Evolutionary conservation across 2,113 vertebrate species (phyloP).

Genomic region (Rhinogobius similis): DNA sequence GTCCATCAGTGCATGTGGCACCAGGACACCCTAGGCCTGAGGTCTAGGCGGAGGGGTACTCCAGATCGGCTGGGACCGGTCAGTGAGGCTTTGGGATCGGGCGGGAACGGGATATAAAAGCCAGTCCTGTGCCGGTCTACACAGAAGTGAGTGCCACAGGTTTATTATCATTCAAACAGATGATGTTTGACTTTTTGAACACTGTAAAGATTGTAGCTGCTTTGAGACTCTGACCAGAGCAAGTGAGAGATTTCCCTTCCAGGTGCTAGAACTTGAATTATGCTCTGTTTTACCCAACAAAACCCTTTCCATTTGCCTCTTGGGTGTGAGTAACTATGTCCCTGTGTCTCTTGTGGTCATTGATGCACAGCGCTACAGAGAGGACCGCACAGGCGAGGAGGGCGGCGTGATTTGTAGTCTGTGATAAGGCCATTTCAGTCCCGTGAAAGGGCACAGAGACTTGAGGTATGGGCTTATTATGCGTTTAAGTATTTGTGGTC

Average conservation of each 20-base stretch:
- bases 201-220: too few species aligned
- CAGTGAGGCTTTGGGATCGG: too few species aligned
- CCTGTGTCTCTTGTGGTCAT: constrained; percentile 50
- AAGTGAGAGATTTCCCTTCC: not conserved
- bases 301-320: constrained; percentile 61
- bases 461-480: constrained; percentile 76
- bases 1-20: too few species aligned
- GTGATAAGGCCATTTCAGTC: constrained; percentile 69
- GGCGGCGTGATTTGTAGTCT: constrained; percentile 76
- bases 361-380: constrained; percentile 55
- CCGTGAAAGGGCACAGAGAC: constrained; percentile 59
- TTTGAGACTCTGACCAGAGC: too few species aligned
- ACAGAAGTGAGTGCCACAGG: too few species aligned
- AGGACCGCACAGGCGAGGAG: constrained; percentile 26
- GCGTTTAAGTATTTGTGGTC: constrained; percentile 76
- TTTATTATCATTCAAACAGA: too few species aligned
- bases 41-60: too few species aligned
- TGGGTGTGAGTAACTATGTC: constrained; percentile 50
- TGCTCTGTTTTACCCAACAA: constrained; percentile 63
- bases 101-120: too few species aligned
- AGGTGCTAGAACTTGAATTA: constrained; percentile 44
- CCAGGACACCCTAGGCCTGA: too few species aligned
- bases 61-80: too few species aligned
- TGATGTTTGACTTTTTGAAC: too few species aligned
- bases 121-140: too few species aligned